A percentile compares a stretch with the other conserved stretches of the same genome.
phyloP scores from a whole-genome alignment of 2,888 invertebrate genomes.

The Netelia melanura region DNA sequence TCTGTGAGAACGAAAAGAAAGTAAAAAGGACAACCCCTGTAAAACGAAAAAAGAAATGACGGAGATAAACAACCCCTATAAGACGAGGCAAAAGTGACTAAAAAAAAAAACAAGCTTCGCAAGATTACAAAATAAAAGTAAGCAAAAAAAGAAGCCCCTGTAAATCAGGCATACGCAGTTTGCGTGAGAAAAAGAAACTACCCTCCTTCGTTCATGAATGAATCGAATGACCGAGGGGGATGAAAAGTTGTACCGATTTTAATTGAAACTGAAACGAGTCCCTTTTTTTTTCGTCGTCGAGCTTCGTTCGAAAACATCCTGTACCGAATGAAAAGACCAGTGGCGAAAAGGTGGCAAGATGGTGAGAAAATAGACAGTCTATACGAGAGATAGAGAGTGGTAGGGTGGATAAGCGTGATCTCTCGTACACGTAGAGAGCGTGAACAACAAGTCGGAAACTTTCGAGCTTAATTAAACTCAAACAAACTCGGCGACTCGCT shows the following conservation, averaged over 20 bases:
- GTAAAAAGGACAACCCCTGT: too few relatives aligned
- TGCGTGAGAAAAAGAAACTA: not conserved
- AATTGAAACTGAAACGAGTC: not conserved
- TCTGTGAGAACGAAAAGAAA: too few relatives aligned
- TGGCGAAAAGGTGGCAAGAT: conserved; percentile 27
- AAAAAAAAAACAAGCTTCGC: too few relatives aligned
- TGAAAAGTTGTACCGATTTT: not conserved
- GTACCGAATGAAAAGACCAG: conserved; percentile 33
- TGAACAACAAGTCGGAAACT: conserved; percentile 78
- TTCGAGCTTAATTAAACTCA: conserved; percentile 80
- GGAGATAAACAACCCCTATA: too few relatives aligned
- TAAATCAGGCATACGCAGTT: too few relatives aligned
- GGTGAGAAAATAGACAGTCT: conserved; percentile 55
- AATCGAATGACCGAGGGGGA: too few relatives aligned
- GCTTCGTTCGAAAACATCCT: not conserved
- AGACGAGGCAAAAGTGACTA: too few relatives aligned
- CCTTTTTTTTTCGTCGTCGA: not conserved
- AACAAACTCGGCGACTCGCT: conserved; percentile 73
- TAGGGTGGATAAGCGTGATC: conserved; percentile 45
- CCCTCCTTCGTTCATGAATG: not conserved
- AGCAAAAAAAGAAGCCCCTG: too few relatives aligned
- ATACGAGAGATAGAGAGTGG: conserved; percentile 31
- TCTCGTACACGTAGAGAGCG: conserved; percentile 26
- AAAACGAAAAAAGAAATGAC: too few relatives aligned
- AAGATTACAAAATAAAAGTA: too few relatives aligned